Percentiles rank a stretch among this genome's conserved stretches.
These are phyloP conservation scores for Oreortyx pictus DNA, from an alignment of 2,797 vertebrate species.

Conservation along the genomic window DNA sequence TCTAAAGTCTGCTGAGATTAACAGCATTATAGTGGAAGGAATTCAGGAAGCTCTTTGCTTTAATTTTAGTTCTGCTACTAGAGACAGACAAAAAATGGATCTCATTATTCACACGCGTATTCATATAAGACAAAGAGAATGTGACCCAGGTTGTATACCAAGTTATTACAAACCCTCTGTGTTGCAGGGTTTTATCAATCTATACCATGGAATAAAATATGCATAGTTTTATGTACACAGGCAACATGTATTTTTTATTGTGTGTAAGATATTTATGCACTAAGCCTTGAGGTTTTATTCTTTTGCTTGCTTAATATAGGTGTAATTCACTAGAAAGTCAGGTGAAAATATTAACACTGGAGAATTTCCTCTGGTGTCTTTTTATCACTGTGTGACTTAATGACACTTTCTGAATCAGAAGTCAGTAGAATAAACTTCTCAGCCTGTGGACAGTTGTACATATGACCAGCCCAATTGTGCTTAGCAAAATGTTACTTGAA, in stretches of 20 bases:
- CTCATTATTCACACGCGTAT: not conserved
- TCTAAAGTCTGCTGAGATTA: not conserved
- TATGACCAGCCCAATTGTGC: not conserved
- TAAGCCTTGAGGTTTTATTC: not conserved
- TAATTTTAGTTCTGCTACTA: not conserved
- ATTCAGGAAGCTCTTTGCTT: not conserved
- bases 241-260: not conserved
- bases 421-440: not conserved
- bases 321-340: not conserved
- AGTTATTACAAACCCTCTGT: not conserved
- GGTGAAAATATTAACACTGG: not conserved
- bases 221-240: not conserved
- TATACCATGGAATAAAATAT: not conserved
- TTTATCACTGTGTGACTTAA: not conserved
- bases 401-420: not conserved
- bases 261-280: not conserved
- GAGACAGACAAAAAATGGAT: not conserved
- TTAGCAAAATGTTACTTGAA: not conserved
- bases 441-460: not conserved
- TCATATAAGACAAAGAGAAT: slow-evolving; percentile 13
- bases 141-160: not conserved
- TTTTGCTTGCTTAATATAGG: not conserved
- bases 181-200: not conserved
- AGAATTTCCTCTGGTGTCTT: not conserved
- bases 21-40: not conserved